These are phyloP conservation scores for Aleiodes testaceus DNA, from an alignment of 2,888 invertebrate species.

Conservation along the genomic window DNA sequence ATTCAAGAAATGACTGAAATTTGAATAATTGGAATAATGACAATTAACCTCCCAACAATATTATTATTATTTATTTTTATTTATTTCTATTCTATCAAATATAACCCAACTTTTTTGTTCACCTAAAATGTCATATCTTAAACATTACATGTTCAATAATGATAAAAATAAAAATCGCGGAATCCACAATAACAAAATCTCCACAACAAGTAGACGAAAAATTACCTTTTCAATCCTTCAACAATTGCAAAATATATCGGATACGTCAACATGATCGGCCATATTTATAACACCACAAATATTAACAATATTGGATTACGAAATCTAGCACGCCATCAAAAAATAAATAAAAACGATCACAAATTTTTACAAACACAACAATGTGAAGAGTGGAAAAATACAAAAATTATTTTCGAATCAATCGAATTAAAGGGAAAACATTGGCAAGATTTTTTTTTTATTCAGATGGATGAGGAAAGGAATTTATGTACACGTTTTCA, in stretches of 20 bases:
- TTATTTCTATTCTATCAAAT: neutral
- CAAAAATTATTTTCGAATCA: constrained; percentile 3
- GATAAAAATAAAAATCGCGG: neutral
- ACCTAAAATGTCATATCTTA: neutral
- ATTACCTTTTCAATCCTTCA: constrained; percentile 60
- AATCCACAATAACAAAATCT: neutral
- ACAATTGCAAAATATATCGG: constrained; percentile 59
- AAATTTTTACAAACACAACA: too few species aligned
- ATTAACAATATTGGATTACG: neutral
- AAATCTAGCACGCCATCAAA: neutral
- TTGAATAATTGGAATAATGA: too few species aligned
- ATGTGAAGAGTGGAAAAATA: too few species aligned
- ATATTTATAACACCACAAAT: constrained; percentile 56
- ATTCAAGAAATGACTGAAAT: too few species aligned
- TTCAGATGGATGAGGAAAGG: neutral
- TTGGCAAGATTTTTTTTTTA: neutral
- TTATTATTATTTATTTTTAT: neutral
- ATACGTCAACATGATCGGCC: constrained; percentile 65
- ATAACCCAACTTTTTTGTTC: constrained; percentile 7
- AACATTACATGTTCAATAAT: neutral
- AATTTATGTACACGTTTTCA: constrained; percentile 25
- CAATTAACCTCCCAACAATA: too few species aligned
- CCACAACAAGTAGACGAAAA: neutral
- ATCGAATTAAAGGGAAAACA: neutral
- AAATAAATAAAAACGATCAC: too few species aligned